Base-by-base conservation (phyloP, 1,140 invertebrate species). In the Pogonognathellus flavescens region DNA sequence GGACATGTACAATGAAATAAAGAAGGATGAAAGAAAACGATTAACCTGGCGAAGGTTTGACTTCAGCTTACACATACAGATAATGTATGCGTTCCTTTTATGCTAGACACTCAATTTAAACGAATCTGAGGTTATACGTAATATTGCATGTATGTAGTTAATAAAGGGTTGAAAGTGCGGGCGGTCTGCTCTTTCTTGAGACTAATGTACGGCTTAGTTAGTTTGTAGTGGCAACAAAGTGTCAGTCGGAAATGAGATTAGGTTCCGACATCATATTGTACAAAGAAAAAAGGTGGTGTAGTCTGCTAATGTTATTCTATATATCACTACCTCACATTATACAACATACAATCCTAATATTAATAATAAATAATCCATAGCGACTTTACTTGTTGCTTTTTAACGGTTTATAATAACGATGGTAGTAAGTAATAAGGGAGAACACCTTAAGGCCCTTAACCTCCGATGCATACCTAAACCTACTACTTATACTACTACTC, bases 141-240 rank as follows among this genome's bases (percentile, higher is more conserved):
- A 41, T 57, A 57, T 57, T 9, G 53, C 53, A n/a, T 57, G 53
- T 57, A 57, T 57, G 53, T 57, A 57, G 11, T 14, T 57, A 57
- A 57, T 57, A 57, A 57, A 57, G 53, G 53, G 53, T 57, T 80
- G 76, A 81, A 83, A 84, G 72, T 66, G 82, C 82, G 86, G 86
- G 82, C 82, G 86, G 82, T 84, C 86, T 57, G 41, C 84, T 70
- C 70, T 70, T 11, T 55, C 50, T 85, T 66, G 13, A 14, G 25
- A 25, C 52, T 72, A 85, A 85, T 85, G 53, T 85, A 59, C 84
- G 53, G n/a, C 70, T 85, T 59, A 60, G 25, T 41, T 57, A 18
- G 70, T 80, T 85, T 80, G 50, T 85, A 80, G 84, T 85, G 70
- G 84, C 53, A 85, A 22, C 41, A 13, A 59, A 80, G 84, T 85